Percentiles rank a stretch among this genome's conserved stretches.
phyloP scores from a whole-genome alignment of 2,797 vertebrate species.

The Babyrousa celebensis region DNA sequence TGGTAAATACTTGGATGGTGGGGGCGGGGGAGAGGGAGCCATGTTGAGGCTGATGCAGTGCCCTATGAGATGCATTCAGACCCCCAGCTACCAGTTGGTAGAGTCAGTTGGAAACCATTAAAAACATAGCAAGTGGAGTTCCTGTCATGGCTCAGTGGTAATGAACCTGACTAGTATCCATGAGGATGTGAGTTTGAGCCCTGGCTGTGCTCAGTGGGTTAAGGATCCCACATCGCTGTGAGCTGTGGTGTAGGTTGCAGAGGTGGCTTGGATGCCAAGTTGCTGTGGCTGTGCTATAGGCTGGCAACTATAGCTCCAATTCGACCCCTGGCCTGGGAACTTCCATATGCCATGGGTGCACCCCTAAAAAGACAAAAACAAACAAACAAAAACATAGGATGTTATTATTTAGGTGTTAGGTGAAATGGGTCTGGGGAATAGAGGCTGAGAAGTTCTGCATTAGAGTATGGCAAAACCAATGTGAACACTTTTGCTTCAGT shows the following conservation, averaged over 20 bases:
- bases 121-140: background rate
- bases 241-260: no score
- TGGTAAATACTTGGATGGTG: background rate
- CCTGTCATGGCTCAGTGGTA: no score
- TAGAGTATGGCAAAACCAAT: background rate
- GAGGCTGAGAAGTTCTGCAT: constrained; percentile 4
- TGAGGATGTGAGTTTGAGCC: no score
- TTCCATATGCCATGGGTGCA: no score
- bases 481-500: background rate
- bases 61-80: background rate
- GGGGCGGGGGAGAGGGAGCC: background rate
- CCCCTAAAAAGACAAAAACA: no score
- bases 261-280: no score
- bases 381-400: background rate
- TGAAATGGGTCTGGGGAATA: constrained; percentile 19
- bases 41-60: background rate
- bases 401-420: background rate
- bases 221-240: no score
- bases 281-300: no score
- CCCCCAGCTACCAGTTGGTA: background rate
- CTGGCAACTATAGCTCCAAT: no score
- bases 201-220: no score
- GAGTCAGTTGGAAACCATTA: background rate
- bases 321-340: no score
- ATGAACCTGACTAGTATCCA: no score